Conservation (phyloP, 2,888 invertebrate genomes). For the Ceraclea dissimilis region DNA sequence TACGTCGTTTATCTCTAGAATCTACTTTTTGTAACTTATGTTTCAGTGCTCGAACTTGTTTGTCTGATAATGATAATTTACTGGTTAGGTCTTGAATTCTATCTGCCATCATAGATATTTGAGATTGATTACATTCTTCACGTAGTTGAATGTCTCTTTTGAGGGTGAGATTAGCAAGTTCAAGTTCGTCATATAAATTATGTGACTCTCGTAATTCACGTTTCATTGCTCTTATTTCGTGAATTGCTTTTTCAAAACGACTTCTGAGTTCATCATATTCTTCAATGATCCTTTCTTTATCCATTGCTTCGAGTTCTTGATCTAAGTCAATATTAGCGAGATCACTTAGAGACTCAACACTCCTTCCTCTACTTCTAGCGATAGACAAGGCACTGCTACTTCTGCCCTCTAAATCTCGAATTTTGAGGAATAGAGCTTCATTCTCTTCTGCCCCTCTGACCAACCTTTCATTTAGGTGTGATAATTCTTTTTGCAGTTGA, state of each 20-base stretch:
- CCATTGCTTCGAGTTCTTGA: conserved; percentile 63
- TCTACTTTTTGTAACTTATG: conserved; percentile 74
- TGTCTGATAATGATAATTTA: conserved; percentile 73
- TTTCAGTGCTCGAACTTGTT: conserved; percentile 70
- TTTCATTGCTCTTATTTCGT: conserved; percentile 77
- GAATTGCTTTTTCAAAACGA: conserved; percentile 74
- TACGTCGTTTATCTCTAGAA: conserved; percentile 68
- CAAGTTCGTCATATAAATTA: conserved; percentile 70
- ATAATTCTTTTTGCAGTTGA: conserved; percentile 60
- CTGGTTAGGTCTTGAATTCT: conserved; percentile 77
- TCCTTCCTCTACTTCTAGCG: conserved; percentile 53
- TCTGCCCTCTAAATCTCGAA: conserved; percentile 64
- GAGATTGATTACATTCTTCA: conserved; percentile 59
- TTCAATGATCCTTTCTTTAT: conserved; percentile 69
- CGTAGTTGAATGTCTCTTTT: conserved; percentile 62
- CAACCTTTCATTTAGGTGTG: conserved; percentile 58
- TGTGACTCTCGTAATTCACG: conserved; percentile 73
- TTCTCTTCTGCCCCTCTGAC: conserved; percentile 70
- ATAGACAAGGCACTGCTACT: conserved; percentile 43
- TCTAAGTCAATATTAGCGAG: conserved; percentile 73
- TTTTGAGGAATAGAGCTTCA: conserved; percentile 60
- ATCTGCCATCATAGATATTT: conserved; percentile 72
- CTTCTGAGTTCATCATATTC: conserved; percentile 70
- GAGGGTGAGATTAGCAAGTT: conserved; percentile 68
- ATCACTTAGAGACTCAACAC: conserved; percentile 73